Conservation (phyloP, 92 coral and sea anemone species). For the Epizoanthus fatuus region DNA sequence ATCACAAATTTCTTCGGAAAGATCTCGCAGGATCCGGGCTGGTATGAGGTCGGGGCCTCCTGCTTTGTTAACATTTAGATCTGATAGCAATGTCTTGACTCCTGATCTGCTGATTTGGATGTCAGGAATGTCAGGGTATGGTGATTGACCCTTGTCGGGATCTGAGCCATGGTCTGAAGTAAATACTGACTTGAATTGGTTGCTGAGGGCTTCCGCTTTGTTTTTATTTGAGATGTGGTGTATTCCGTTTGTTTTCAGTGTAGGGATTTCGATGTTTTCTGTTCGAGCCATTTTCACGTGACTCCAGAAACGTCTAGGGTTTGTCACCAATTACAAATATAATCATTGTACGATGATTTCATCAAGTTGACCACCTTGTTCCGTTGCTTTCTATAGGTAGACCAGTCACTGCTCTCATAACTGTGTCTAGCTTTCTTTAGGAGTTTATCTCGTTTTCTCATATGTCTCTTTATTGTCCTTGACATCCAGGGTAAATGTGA, state of each 20-base stretch:
- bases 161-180: slow-evolving; percentile 30
- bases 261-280: slow-evolving; percentile 23
- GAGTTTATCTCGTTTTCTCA: slow-evolving; percentile 11
- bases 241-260: slow-evolving; percentile 11
- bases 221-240: slow-evolving; percentile 18
- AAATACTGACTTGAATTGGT: slow-evolving; percentile 34
- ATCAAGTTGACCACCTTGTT: slow-evolving; percentile 23
- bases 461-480: slow-evolving; percentile 34
- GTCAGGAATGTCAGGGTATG: background rate
- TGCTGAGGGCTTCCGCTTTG: slow-evolving; percentile 36
- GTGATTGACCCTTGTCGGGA: slow-evolving; percentile 9
- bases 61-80: no score
- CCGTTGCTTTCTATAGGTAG: slow-evolving; percentile 26
- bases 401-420: background rate
- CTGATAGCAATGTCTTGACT: no score
- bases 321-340: slow-evolving; percentile 31
- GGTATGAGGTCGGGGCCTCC: no score
- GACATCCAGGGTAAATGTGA: slow-evolving; percentile 19
- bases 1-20: no score
- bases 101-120: no score
- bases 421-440: slow-evolving; percentile 33
- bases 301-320: slow-evolving; percentile 33
- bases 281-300: slow-evolving; percentile 29
- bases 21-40: no score
- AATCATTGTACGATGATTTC: slow-evolving; percentile 34